A percentile compares a stretch with the other conserved stretches of the same genome.
Conservation (phyloP, 2,888 invertebrate genomes). For the Idaea straminata region DNA sequence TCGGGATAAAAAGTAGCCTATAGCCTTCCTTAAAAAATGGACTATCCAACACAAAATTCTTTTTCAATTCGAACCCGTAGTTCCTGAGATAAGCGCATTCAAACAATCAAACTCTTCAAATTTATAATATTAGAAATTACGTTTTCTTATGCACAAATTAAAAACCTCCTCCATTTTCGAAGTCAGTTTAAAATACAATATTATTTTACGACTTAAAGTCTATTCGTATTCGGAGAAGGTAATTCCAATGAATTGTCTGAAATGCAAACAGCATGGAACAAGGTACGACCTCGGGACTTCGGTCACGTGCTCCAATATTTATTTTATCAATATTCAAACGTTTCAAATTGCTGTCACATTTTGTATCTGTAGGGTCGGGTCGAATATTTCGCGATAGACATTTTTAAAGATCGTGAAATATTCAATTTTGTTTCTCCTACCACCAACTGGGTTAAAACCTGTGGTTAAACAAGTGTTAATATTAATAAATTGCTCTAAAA, state of each 20-base stretch:
- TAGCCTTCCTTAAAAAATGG: no score
- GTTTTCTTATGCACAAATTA: background rate
- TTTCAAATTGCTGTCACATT: conserved; percentile 44
- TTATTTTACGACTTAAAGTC: background rate
- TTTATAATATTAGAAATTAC: no score
- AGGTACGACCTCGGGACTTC: conserved; percentile 32
- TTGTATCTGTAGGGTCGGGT: conserved; percentile 34
- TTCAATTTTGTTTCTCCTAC: background rate
- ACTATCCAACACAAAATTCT: no score
- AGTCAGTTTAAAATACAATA: background rate
- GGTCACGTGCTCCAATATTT: conserved; percentile 69
- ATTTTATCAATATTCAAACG: conserved; percentile 72
- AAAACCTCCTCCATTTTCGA: conserved; percentile 8
- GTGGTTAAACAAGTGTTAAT: no score
- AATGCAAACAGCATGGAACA: conserved; percentile 34
- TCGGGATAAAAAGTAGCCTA: no score
- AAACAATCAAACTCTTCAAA: no score
- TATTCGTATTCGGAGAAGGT: conserved; percentile 4
- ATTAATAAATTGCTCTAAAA: no score
- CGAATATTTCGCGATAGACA: conserved; percentile 2
- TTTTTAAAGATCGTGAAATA: background rate
- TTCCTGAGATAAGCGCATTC: no score
- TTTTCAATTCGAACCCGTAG: no score
- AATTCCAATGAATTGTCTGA: conserved; percentile 35
- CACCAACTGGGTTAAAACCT: no score